phyloP scores from a whole-genome alignment of 1,140 invertebrate species.

The Ganaspis sp. region DNA sequence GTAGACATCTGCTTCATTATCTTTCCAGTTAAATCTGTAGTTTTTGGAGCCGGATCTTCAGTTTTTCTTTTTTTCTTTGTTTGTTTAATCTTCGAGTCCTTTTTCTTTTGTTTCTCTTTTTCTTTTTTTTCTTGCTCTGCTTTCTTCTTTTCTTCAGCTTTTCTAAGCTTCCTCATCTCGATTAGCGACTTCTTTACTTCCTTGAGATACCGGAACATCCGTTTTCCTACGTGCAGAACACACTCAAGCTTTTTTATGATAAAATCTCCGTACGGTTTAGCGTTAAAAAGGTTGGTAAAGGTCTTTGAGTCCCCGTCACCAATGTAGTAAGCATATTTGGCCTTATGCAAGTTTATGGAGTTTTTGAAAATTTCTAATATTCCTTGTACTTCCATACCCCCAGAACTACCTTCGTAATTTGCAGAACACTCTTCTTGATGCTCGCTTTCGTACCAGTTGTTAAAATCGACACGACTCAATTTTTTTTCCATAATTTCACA shows the following conservation, averaged over 20 bases:
- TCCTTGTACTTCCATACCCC: no score
- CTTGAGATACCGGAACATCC: not conserved
- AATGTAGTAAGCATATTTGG: no score
- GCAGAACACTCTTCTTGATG: not conserved
- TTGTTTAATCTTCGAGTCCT: no score
- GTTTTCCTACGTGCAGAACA: not conserved
- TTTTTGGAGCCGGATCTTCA: no score
- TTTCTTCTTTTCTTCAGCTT: constrained; percentile 15
- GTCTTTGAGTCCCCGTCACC: no score
- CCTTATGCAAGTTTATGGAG: no score
- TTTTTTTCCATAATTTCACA: not conserved
- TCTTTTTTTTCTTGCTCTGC: no score
- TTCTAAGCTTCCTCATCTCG: not conserved
- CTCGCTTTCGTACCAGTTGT: not conserved
- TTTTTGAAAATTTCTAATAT: no score
- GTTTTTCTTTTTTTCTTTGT: no score
- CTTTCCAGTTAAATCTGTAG: no score
- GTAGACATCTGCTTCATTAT: constrained; percentile 4
- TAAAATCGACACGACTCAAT: not conserved
- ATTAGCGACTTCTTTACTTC: not conserved
- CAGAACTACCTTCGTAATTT: no score
- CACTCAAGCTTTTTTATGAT: not conserved
- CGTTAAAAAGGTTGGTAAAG: not conserved
- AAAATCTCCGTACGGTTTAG: not conserved
- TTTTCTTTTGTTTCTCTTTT: no score